Conservation (phyloP, 1,140 invertebrate genomes). For the Calosoma granatense region DNA sequence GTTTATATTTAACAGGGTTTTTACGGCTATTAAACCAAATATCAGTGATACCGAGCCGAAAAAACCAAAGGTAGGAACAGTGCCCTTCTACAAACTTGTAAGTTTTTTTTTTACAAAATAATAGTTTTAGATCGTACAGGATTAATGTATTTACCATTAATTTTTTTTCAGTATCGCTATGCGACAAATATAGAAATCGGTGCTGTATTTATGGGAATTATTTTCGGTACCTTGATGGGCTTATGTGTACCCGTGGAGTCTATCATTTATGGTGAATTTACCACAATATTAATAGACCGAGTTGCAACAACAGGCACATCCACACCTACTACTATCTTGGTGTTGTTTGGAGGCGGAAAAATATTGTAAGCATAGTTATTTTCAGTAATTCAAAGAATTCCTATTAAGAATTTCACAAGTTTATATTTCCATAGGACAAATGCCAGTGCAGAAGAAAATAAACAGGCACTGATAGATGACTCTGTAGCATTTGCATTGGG, state of each 20-base stretch:
- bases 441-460: constrained; percentile 16
- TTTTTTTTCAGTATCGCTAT: constrained; percentile 42
- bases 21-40: neutral
- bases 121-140: neutral
- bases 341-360: constrained; percentile 38
- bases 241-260: constrained; percentile 50
- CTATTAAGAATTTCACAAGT: neutral
- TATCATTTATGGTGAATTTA: constrained; percentile 49
- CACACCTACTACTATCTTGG: constrained; percentile 36
- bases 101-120: neutral
- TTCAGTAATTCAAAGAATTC: constrained; percentile 17
- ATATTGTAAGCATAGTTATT: constrained; percentile 29
- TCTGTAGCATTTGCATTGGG: constrained; percentile 40
- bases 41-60: neutral
- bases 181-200: constrained; percentile 41
- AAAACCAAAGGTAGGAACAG: neutral
- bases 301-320: constrained; percentile 31
- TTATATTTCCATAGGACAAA: constrained; percentile 17
- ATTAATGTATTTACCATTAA: neutral
- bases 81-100: neutral
- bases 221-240: constrained; percentile 45
- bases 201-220: constrained; percentile 41
- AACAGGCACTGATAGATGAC: constrained; percentile 31
- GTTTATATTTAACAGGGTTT: neutral
- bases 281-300: constrained; percentile 33